Evolutionary conservation across 35 echinoderm and acorn worm species (phyloP).

Genomic region (Ptychodera flava): DNA sequence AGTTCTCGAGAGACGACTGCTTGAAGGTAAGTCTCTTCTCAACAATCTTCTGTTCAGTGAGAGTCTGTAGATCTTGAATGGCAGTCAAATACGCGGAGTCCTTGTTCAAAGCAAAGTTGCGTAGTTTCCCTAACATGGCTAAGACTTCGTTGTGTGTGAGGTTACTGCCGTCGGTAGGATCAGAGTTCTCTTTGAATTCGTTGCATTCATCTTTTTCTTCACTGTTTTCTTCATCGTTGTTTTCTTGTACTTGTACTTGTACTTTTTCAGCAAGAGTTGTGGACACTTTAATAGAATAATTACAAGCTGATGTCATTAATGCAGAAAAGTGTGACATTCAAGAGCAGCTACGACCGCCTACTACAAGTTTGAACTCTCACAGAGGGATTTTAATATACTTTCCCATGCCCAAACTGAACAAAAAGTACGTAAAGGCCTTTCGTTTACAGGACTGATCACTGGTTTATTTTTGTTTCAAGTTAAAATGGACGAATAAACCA

Average conservation of each 20-base stretch:
- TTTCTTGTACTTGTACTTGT: too few species aligned
- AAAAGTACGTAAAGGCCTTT: too few species aligned
- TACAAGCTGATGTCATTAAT: not conserved
- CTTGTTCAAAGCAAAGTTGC: not conserved
- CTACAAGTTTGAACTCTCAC: too few species aligned
- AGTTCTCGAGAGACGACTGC: not conserved
- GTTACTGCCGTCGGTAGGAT: slow-evolving; percentile 4
- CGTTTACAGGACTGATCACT: too few species aligned
- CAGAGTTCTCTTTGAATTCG: not conserved
- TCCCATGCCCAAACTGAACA: too few species aligned
- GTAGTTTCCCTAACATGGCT: not conserved
- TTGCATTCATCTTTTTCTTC: not conserved
- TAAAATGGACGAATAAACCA: too few species aligned
- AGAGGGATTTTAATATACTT: not conserved
- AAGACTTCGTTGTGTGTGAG: not conserved
- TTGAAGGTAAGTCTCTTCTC: not conserved
- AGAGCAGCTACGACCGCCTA: too few species aligned
- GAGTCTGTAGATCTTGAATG: too few species aligned
- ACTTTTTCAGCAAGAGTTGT: too few species aligned
- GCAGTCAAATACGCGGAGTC: not conserved
- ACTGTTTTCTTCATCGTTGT: not conserved
- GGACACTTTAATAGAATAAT: not conserved
- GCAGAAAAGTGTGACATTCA: not conserved
- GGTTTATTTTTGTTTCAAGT: too few species aligned
- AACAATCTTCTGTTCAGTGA: too few species aligned